Evolutionary conservation across 2,113 vertebrate genomes (phyloP).

Genomic region (Heloderma charlesbogerti): DNA sequence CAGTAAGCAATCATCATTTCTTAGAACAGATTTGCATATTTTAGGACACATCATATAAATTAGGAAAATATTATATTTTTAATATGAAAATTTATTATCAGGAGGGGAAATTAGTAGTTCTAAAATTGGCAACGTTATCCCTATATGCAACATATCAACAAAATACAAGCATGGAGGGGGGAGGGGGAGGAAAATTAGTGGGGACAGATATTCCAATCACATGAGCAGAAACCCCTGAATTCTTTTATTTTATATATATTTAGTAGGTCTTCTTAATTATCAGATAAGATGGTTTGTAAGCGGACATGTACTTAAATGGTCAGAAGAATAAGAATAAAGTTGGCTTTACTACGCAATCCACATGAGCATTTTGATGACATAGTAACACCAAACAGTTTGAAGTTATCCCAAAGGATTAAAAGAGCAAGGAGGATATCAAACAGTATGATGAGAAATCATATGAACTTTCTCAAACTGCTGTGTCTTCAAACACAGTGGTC

Average conservation of each 20-base stretch:
- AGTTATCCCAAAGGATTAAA: neutral
- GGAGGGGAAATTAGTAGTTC: neutral
- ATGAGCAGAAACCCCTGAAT: neutral
- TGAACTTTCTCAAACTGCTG: neutral
- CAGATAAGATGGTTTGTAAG: neutral
- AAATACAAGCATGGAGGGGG: neutral
- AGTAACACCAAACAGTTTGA: neutral
- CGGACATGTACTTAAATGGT: neutral
- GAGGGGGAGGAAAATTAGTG: neutral
- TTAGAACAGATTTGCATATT: constrained; percentile 10
- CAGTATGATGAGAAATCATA: neutral
- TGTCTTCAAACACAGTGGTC: neutral
- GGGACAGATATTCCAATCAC: neutral
- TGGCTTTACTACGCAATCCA: no score
- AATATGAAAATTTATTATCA: neutral
- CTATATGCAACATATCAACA: neutral
- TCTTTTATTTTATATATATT: neutral
- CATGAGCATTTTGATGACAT: no score
- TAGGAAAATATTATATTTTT: neutral
- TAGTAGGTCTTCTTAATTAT: no score
- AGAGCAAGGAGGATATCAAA: no score
- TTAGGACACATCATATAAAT: neutral
- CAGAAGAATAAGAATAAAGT: neutral
- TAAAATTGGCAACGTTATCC: neutral
- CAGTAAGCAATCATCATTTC: constrained; percentile 31